phyloP scores from a whole-genome alignment of 2,113 vertebrate species.

The Gymnogyps californianus region DNA sequence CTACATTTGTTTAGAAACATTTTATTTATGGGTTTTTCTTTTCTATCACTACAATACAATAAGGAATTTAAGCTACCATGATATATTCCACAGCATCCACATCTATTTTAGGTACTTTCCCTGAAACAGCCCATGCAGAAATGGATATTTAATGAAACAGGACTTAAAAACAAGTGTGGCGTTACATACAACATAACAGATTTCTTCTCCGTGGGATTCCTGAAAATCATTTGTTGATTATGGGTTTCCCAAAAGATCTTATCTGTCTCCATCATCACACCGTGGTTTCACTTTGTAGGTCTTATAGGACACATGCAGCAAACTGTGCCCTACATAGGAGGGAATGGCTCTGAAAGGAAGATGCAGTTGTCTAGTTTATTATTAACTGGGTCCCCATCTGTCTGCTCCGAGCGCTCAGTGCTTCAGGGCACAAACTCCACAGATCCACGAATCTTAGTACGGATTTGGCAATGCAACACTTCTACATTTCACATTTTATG shows the following conservation, averaged over 20 bases:
- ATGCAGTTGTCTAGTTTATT: background rate
- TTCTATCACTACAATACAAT: background rate
- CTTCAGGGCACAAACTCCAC: background rate
- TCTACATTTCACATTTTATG: background rate
- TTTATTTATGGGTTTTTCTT: background rate
- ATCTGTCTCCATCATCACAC: background rate
- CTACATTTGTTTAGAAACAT: background rate
- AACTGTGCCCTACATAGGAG: background rate
- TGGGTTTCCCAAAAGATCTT: background rate
- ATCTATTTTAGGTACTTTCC: background rate
- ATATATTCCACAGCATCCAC: background rate
- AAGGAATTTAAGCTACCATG: background rate
- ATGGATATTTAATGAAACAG: background rate
- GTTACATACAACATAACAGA: background rate
- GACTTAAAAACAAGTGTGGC: accelerated
- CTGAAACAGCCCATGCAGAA: background rate
- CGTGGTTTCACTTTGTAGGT: background rate
- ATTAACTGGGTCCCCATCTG: background rate
- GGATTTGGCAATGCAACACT: background rate
- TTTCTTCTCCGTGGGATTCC: background rate
- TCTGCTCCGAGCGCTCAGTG: background rate
- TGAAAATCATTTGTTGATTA: background rate
- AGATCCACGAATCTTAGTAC: accelerated
- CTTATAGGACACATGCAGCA: background rate
- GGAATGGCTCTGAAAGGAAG: background rate